These are phyloP conservation scores for Poecilia gillii DNA, from an alignment of 2,797 vertebrate species.

Conservation along the genomic window DNA sequence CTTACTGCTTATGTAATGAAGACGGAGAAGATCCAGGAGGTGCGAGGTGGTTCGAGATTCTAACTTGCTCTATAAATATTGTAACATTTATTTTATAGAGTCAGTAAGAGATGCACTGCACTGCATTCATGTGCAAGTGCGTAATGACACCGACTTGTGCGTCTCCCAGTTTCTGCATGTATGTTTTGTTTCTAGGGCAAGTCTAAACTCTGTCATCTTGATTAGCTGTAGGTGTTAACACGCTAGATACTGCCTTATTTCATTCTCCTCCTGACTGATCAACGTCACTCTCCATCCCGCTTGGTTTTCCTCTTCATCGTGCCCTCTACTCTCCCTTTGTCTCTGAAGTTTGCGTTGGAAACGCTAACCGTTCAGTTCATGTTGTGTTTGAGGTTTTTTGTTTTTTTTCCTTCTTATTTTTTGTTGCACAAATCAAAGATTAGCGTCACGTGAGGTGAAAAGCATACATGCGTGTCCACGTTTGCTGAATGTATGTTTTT, in stretches of 20 bases:
- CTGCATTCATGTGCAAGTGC: background rate
- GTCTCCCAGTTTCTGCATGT: conserved; percentile 21
- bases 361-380: conserved; percentile 1
- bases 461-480: background rate
- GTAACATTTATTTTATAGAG: conserved; percentile 4
- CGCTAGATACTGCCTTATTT: conserved; percentile 75
- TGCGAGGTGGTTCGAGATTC: conserved; percentile 29
- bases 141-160: conserved; percentile 11
- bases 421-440: background rate
- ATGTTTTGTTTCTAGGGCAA: conserved; percentile 78
- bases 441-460: background rate
- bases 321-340: conserved; percentile 22
- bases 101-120: background rate
- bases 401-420: background rate
- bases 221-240: conserved; percentile 85
- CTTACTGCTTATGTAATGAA: conserved; percentile 66
- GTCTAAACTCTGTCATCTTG: conserved; percentile 83
- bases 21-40: conserved; percentile 52
- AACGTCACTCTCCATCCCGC: conserved; percentile 72
- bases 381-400: background rate
- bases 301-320: conserved; percentile 41
- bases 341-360: conserved; percentile 24
- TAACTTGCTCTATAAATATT: conserved; percentile 25
- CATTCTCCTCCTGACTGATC: conserved; percentile 80
- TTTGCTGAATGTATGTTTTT: conserved; percentile 24